Percentiles rank a stretch among this genome's conserved stretches.
Conservation (phyloP, 1,140 invertebrate genomes). For the Radopholus similis region DNA sequence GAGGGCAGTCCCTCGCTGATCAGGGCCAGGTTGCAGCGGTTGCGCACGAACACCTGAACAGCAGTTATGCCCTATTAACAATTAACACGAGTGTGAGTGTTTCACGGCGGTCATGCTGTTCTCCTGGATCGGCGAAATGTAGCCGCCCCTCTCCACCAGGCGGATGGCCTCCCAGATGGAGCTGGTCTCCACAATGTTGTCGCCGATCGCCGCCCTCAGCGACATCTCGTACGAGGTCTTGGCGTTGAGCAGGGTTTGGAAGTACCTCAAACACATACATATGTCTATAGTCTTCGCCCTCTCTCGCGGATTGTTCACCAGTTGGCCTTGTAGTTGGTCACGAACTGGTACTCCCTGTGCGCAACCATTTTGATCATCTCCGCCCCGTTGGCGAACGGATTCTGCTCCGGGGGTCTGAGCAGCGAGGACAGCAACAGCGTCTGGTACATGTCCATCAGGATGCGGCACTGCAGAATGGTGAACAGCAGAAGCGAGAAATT, state of each 20-base stretch:
- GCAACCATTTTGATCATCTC: conserved; percentile 33
- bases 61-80: not conserved
- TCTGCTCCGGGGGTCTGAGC: conserved; percentile 16
- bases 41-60: conserved; percentile 9
- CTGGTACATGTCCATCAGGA: conserved; percentile 36
- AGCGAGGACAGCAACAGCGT: conserved; percentile 33
- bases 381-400: conserved; percentile 29
- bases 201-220: conserved; percentile 22
- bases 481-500: conserved; percentile 33
- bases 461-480: conserved; percentile 37
- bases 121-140: conserved; percentile 37
- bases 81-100: not conserved
- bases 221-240: conserved; percentile 30
- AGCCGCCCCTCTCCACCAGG: conserved; percentile 21
- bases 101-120: conserved; percentile 26
- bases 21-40: conserved; percentile 32
- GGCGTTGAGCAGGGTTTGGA: conserved; percentile 26
- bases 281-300: not conserved
- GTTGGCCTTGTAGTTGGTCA: conserved; percentile 36
- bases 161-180: conserved; percentile 26
- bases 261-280: conserved; percentile 25
- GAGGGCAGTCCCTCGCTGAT: conserved; percentile 34
- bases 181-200: conserved; percentile 31
- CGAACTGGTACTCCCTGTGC: conserved; percentile 21
- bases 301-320: conserved; percentile 12